Percentiles rank a stretch among this genome's conserved stretches.
phyloP scores from a whole-genome alignment of 2,888 invertebrate species.

The Boloria selene region DNA sequence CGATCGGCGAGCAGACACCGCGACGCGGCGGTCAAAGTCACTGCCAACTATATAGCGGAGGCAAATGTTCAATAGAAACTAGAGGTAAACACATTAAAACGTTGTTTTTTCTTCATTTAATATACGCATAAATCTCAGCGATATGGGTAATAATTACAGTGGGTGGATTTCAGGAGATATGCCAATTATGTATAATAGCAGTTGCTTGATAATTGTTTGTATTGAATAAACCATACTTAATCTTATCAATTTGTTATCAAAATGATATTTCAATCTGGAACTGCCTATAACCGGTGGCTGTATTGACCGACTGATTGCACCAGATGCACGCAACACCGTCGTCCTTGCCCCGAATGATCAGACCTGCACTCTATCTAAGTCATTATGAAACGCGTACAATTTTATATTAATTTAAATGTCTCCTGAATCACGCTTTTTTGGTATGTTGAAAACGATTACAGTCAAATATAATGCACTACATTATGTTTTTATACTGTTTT shows the following conservation, averaged over 20 bases:
- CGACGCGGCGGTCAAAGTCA: slow-evolving; percentile 65
- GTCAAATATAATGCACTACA: too few species aligned
- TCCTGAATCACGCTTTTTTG: not conserved
- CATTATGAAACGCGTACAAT: slow-evolving; percentile 9
- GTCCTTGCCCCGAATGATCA: slow-evolving; percentile 57
- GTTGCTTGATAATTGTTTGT: not conserved
- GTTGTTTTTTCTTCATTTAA: too few species aligned
- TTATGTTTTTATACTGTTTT: too few species aligned
- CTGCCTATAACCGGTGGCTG: slow-evolving; percentile 29
- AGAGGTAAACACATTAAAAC: not conserved
- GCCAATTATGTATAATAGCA: not conserved
- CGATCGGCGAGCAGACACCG: slow-evolving; percentile 41
- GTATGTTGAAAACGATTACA: not conserved
- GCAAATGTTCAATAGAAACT: slow-evolving; percentile 3
- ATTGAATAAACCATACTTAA: not conserved
- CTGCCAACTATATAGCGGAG: slow-evolving; percentile 45
- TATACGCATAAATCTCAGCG: too few species aligned
- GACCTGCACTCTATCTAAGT: slow-evolving; percentile 35
- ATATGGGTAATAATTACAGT: too few species aligned
- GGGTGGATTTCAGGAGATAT: too few species aligned
- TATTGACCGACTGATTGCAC: slow-evolving; percentile 19
- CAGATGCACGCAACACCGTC: slow-evolving; percentile 34
- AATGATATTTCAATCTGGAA: slow-evolving; percentile 21
- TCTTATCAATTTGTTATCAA: not conserved
- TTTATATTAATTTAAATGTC: not conserved